Conservation (phyloP, 1,140 invertebrate species). For the Drosophila ohnishii region DNA sequence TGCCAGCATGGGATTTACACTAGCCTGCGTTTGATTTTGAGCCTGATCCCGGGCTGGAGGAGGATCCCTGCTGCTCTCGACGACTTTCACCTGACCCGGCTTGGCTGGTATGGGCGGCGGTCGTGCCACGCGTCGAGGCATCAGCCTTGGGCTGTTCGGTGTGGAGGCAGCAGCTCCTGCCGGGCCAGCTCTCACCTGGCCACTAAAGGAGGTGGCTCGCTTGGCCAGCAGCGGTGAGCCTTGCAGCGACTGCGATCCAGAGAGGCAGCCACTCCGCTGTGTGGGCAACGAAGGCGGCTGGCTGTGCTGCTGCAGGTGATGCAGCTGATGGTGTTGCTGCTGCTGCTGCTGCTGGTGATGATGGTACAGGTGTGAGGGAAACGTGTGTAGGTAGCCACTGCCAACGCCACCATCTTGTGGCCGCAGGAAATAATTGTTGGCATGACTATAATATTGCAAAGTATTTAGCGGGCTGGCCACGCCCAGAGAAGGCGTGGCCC, state of each 20-base stretch:
- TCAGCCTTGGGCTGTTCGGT: slow-evolving; percentile 87
- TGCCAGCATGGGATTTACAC: slow-evolving; percentile 59
- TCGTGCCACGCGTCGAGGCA: slow-evolving; percentile 85
- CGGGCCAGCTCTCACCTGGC: slow-evolving; percentile 28
- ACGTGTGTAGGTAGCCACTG: slow-evolving; percentile 68
- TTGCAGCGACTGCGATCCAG: slow-evolving; percentile 68
- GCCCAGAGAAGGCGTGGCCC: slow-evolving; percentile 65
- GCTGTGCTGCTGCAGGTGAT: slow-evolving; percentile 29
- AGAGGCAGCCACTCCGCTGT: slow-evolving; percentile 37
- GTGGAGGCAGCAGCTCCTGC: slow-evolving; percentile 84
- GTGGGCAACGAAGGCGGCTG: slow-evolving; percentile 68
- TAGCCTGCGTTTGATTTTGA: background rate
- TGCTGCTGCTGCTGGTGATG: slow-evolving; percentile 54
- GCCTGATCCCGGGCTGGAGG: background rate
- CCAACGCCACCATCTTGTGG: slow-evolving; percentile 63
- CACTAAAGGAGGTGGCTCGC: slow-evolving; percentile 78
- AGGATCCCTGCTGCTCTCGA: slow-evolving; percentile 1
- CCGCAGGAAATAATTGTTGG: slow-evolving; percentile 69
- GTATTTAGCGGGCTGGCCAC: slow-evolving; percentile 53
- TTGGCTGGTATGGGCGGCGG: slow-evolving; percentile 85
- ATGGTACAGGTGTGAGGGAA: slow-evolving; percentile 66
- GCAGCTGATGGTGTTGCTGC: slow-evolving; percentile 6
- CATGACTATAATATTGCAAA: slow-evolving; percentile 59
- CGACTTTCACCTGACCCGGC: slow-evolving; percentile 47
- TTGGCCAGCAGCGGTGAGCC: slow-evolving; percentile 75